phyloP scores from a whole-genome alignment of 2,888 invertebrate species.

The Vanessa cardui region DNA sequence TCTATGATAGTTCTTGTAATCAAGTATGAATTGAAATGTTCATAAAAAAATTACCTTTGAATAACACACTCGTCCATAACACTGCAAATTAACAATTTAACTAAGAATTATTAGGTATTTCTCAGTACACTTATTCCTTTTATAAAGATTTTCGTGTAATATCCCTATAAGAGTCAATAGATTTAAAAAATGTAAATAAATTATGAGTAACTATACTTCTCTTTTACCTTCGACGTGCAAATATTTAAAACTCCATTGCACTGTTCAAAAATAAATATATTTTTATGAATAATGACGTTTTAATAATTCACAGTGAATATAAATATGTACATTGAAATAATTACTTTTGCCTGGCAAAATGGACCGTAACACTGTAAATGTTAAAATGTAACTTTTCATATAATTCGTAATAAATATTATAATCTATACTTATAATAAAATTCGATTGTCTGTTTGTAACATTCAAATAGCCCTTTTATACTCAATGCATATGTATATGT shows the following conservation, averaged over 20 bases:
- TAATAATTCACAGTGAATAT: neutral
- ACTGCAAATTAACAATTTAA: slow-evolving; percentile 29
- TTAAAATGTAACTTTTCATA: slow-evolving; percentile 4
- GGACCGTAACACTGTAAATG: slow-evolving; percentile 41
- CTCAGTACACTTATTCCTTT: too few species aligned
- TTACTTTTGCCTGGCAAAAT: slow-evolving; percentile 47
- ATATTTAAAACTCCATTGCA: slow-evolving; percentile 49
- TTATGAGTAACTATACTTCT: neutral
- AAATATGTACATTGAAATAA: slow-evolving; percentile 22
- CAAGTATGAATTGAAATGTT: too few species aligned
- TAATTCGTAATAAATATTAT: neutral
- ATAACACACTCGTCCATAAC: slow-evolving; percentile 36
- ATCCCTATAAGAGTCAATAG: too few species aligned
- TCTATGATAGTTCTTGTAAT: too few species aligned
- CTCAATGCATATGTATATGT: too few species aligned
- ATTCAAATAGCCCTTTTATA: too few species aligned
- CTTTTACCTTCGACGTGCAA: slow-evolving; percentile 48
- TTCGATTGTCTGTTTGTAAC: too few species aligned
- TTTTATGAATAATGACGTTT: neutral
- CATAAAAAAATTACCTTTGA: slow-evolving; percentile 27
- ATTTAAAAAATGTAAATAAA: too few species aligned
- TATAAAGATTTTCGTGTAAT: too few species aligned
- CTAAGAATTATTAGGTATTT: too few species aligned
- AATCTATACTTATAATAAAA: too few species aligned
- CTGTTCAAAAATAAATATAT: slow-evolving; percentile 34